Percentiles rank a stretch among this genome's conserved stretches.
Conservation (phyloP, 2,888 invertebrate species). For the Noctua pronuba region DNA sequence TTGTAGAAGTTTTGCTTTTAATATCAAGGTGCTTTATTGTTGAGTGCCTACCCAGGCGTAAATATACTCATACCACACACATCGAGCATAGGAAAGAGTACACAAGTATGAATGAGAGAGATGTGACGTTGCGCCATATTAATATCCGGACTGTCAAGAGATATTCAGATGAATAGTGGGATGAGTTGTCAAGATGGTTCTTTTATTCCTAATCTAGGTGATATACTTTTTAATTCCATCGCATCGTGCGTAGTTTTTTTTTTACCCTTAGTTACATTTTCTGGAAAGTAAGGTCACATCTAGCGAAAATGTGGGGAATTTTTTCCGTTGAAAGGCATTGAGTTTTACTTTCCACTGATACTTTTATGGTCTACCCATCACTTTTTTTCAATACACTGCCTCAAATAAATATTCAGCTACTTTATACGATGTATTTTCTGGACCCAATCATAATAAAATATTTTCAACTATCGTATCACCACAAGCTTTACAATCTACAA, state of each 20-base stretch:
- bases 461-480: background rate
- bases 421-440: background rate
- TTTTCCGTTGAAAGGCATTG: background rate
- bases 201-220: constrained; percentile 31
- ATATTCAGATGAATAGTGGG: background rate
- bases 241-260: constrained; percentile 2
- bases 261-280: background rate
- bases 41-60: background rate
- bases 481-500: background rate
- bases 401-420: background rate
- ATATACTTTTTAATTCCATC: constrained; percentile 18
- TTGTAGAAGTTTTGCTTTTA: constrained; percentile 2
- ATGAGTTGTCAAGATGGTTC: background rate
- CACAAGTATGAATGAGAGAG: background rate
- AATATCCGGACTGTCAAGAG: too few species aligned
- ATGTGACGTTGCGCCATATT: background rate
- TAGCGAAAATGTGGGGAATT: background rate
- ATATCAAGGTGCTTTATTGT: background rate
- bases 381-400: background rate
- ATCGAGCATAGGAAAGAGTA: background rate
- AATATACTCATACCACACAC: background rate
- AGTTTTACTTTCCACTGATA: background rate
- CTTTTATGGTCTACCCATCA: background rate
- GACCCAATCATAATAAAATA: background rate
- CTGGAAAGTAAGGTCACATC: constrained; percentile 11